A percentile compares a stretch with the other conserved stretches of the same genome.
Conservation (phyloP, 53 echinoderm and acorn worm species). For the Luidia sarsii region DNA sequence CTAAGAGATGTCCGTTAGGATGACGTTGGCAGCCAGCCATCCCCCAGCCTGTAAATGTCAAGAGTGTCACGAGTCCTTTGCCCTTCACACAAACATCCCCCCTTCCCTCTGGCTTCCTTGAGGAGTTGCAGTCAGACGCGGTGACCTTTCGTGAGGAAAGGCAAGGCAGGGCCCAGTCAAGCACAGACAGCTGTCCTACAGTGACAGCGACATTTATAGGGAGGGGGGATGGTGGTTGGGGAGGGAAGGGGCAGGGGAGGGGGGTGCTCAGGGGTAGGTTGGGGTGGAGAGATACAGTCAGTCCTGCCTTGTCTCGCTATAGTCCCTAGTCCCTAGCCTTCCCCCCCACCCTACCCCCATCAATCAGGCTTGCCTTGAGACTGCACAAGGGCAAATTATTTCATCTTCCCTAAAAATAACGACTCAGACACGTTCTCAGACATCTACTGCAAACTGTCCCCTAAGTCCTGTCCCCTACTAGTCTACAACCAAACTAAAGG, state of each 20-base stretch:
- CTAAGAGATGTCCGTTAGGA: slow-evolving; percentile 45
- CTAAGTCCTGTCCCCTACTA: too few species aligned
- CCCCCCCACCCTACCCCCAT: slow-evolving; percentile 19
- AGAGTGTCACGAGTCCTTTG: slow-evolving; percentile 53
- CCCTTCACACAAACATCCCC: slow-evolving; percentile 56
- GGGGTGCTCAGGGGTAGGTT: too few species aligned
- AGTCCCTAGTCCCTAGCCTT: too few species aligned
- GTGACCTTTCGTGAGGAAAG: slow-evolving; percentile 36
- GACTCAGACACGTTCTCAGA: too few species aligned
- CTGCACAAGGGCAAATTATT: background rate
- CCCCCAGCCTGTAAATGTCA: slow-evolving; percentile 42
- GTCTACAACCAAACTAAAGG: too few species aligned
- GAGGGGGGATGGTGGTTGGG: too few species aligned
- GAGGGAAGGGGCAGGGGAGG: too few species aligned
- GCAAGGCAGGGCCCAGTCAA: slow-evolving; percentile 1
- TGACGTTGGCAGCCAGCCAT: slow-evolving; percentile 55
- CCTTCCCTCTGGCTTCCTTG: slow-evolving; percentile 35
- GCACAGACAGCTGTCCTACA: slow-evolving; percentile 53
- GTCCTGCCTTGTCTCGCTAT: too few species aligned
- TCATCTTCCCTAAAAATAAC: slow-evolving; percentile 22
- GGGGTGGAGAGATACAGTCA: too few species aligned
- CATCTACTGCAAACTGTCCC: too few species aligned
- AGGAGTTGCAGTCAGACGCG: slow-evolving; percentile 50
- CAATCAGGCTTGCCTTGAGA: background rate
- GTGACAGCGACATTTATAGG: slow-evolving; percentile 50